Conservation (phyloP, 2,113 vertebrate species). For the Ploceus nigricollis region DNA sequence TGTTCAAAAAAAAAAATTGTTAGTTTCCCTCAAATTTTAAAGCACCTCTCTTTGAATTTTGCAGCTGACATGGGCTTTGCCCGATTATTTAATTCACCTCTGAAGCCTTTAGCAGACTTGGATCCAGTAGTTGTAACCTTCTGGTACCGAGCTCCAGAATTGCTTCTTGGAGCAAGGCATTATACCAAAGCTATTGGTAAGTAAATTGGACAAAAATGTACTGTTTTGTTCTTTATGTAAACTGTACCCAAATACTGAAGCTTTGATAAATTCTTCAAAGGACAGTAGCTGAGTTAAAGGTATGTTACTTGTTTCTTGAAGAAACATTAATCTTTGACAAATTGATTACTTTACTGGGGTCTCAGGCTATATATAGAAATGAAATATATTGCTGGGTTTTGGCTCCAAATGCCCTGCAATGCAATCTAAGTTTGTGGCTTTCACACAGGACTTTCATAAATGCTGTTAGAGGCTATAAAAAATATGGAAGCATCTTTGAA, state of each 20-base stretch:
- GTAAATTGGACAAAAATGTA: conserved; percentile 41
- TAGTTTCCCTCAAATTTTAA: conserved; percentile 22
- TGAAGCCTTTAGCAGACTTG: conserved; percentile 99
- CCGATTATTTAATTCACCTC: conserved; percentile 99
- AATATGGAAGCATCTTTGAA: neutral
- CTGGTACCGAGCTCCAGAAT: conserved; percentile 98
- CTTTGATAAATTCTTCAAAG: neutral
- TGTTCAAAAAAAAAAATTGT: neutral
- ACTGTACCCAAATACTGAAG: neutral
- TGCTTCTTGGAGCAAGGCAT: conserved; percentile 96
- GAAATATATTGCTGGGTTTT: neutral
- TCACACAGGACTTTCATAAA: neutral
- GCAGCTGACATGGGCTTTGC: conserved; percentile 99
- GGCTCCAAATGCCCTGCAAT: neutral
- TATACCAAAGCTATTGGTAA: conserved; percentile 99
- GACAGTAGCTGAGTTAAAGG: neutral
- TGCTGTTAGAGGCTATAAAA: neutral
- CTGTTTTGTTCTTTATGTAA: neutral
- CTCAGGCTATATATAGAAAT: neutral
- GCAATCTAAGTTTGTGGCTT: neutral
- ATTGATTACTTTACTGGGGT: neutral
- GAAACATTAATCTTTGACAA: neutral
- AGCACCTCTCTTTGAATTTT: conserved; percentile 59
- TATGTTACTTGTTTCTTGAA: neutral
- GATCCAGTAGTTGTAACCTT: conserved; percentile 99